Percentiles rank a stretch among this genome's conserved stretches.
Conservation (phyloP, 2,797 vertebrate species). For the Sus cebifrons region DNA sequence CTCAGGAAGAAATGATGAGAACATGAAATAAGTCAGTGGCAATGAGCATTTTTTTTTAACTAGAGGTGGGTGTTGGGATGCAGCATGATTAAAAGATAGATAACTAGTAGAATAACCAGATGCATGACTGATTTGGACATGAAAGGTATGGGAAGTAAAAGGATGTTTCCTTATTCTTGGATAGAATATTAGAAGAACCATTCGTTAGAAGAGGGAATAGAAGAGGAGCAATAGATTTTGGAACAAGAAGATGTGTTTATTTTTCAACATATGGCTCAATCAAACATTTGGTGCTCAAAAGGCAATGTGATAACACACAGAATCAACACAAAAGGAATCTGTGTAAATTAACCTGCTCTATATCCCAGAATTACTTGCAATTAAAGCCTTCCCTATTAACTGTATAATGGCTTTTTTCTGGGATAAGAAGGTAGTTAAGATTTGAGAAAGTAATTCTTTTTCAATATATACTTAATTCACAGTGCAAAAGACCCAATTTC, state of each 20-base stretch:
- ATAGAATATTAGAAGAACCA: not conserved
- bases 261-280: not conserved
- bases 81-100: constrained; percentile 1
- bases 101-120: constrained; percentile 8
- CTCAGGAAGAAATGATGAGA: not conserved
- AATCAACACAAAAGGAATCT: not conserved
- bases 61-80: not conserved
- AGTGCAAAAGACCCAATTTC: not conserved
- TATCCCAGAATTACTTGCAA: not conserved
- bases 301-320: not conserved
- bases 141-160: not conserved
- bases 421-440: not conserved
- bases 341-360: constrained; percentile 11
- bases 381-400: constrained; percentile 43
- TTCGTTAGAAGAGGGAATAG: not conserved
- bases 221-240: not conserved
- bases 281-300: constrained; percentile 30
- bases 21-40: not conserved
- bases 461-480: not conserved
- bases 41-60: constrained; percentile 5
- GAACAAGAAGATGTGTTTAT: not conserved
- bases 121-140: not conserved
- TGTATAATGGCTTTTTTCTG: constrained; percentile 6
- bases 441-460: not conserved
- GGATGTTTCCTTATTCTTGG: not conserved